These are phyloP conservation scores for cattle (Bos taurus) DNA, from an alignment of 2,113 vertebrate genomes.

Conservation along the genomic window DNA sequence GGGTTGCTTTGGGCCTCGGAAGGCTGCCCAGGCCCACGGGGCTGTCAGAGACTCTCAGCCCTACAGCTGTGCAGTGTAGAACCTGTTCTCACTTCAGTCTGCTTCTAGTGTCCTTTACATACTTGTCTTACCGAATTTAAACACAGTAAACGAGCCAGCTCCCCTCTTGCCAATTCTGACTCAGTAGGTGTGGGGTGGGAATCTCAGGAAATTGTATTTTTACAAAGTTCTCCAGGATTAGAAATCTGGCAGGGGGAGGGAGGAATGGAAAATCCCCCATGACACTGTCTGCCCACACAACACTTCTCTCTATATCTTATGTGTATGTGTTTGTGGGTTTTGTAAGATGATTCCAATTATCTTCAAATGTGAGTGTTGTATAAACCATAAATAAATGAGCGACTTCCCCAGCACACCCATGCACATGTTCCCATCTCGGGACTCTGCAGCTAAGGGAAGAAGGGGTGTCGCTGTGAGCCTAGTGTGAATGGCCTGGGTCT, in stretches of 20 bases:
- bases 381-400: background rate
- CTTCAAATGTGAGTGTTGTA: background rate
- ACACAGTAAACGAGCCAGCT: background rate
- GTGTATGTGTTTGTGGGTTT: background rate
- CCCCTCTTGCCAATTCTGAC: background rate
- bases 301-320: background rate
- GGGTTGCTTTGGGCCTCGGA: background rate
- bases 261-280: background rate
- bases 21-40: background rate
- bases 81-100: too few species aligned
- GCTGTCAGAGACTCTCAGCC: background rate
- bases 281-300: background rate
- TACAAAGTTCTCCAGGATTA: background rate
- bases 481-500: too few species aligned
- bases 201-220: background rate
- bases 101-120: background rate
- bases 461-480: rapidly evolving
- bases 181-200: background rate
- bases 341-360: background rate
- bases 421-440: background rate
- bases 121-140: background rate
- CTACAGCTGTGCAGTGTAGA: rapidly evolving
- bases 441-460: background rate
- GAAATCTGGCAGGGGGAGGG: background rate
- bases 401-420: background rate